Evolutionary conservation across 2,888 invertebrate species (phyloP).

Genomic region (Torymus auratus): DNA sequence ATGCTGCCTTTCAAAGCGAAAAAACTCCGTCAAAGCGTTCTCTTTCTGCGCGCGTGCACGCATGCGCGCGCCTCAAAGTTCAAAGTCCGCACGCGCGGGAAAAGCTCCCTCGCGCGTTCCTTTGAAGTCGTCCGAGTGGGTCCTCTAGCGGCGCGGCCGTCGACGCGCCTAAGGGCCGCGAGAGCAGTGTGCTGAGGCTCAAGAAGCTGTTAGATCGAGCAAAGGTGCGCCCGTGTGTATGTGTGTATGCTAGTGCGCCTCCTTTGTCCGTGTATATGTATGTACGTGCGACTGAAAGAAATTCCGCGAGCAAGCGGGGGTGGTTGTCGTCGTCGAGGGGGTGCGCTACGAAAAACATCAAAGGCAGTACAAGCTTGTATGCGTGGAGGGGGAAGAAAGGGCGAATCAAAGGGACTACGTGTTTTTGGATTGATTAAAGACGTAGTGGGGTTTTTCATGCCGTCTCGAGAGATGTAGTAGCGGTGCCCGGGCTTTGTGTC

Average conservation of each 20-base stretch:
- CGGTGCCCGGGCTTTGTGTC: neutral
- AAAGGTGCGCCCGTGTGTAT: slow-evolving; percentile 5
- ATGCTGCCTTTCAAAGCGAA: neutral
- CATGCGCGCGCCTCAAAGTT: slow-evolving; percentile 10
- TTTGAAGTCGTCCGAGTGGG: slow-evolving; percentile 51
- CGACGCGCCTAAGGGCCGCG: slow-evolving; percentile 10
- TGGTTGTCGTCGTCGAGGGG: neutral
- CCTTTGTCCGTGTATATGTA: slow-evolving; percentile 11
- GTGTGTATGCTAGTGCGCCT: neutral
- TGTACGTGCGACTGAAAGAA: slow-evolving; percentile 11
- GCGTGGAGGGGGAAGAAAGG: no score
- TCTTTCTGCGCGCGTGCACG: neutral
- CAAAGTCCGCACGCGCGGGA: slow-evolving; percentile 24
- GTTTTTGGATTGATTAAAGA: slow-evolving; percentile 54
- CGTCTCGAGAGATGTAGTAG: slow-evolving; percentile 34
- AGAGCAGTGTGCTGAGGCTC: neutral
- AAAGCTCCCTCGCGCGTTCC: neutral
- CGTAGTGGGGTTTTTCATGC: slow-evolving; percentile 41
- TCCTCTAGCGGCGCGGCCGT: slow-evolving; percentile 18
- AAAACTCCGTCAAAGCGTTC: neutral
- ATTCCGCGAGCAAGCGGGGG: neutral
- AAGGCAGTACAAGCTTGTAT: neutral
- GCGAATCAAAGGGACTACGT: neutral
- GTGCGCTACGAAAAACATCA: slow-evolving; percentile 29
- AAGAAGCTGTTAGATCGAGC: slow-evolving; percentile 46